Base-by-base conservation (phyloP, 2,113 vertebrate species). In the Sporophila hypoxantha region DNA sequence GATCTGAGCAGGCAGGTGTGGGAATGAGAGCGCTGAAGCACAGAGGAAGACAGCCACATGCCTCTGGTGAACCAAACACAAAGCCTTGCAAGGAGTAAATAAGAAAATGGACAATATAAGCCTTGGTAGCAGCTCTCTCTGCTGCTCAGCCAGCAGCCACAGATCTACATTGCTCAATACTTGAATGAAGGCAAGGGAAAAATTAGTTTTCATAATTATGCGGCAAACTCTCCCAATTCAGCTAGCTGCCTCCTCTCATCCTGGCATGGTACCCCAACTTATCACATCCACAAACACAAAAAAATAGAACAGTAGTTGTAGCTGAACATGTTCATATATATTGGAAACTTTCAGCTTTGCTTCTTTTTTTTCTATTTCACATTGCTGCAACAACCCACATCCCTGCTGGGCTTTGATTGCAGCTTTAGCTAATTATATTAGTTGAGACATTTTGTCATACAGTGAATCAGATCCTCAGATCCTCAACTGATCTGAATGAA, bases 381-480 rank as follows among this genome's bases (percentile, higher is more conserved):
- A 0, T 76, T 41, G 42, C 70, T 92, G 74, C 70, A 93, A 86
- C 80, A 93, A 74, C 47, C 57, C 66, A 82, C 76, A 73, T 91
- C n/a, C 89, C 85, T 93, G 67, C 77, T 88, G 91, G 74, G 67
- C 80, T 84, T 86, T 91, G 80, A 89, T 62, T 76, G 36, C 67
- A 92, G 67, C 70, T 92, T 93, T 86, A 82, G 62, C 77, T 92
- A 88, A 91, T 89, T 87, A 81, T 87, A 92, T 94, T 89, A 91
- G 82, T 89, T 27, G 17, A 87, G 91, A 91, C 55, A 81, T 92
- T 94, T 90, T 87, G 80, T 86, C 85, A 91, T 83, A 83, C 66
- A 92, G 83, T 86, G 90, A 91, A 86, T 83, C 79, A 94, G 85
- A 87, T 70, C 74, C 70, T 94, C 79, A 89, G 88, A 85, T 80